Evolutionary conservation across 2,113 vertebrate species (phyloP).

Genomic region (Caloenas nicobarica): DNA sequence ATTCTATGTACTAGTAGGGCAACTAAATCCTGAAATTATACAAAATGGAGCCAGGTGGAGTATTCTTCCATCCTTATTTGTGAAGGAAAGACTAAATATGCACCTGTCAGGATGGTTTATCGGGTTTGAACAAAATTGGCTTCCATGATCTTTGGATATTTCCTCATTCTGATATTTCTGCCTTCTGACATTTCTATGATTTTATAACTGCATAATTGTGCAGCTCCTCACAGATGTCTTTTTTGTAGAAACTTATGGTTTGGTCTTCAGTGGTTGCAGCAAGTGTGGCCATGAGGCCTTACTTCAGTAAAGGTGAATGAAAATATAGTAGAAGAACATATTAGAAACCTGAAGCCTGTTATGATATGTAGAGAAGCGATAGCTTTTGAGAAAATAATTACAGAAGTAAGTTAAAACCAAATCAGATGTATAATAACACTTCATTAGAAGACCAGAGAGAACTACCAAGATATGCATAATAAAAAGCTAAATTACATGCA

Average conservation of each 20-base stretch:
- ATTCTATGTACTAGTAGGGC: not conserved
- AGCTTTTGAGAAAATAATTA: not conserved
- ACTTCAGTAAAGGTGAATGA: not conserved
- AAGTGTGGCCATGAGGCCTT: not conserved
- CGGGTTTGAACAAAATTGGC: not conserved
- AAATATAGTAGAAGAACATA: not conserved
- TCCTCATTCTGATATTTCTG: not conserved
- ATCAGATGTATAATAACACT: not conserved
- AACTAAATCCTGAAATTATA: not conserved
- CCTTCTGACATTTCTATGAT: not conserved
- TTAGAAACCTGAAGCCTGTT: not conserved
- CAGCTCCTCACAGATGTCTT: not conserved
- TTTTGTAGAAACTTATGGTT: not conserved
- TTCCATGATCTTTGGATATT: not conserved
- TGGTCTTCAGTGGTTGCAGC: not conserved
- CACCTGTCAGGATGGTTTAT: not conserved
- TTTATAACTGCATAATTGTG: not conserved
- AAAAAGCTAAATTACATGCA: not conserved
- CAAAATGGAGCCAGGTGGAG: accelerated
- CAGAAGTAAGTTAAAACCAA: not conserved
- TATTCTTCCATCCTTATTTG: not conserved
- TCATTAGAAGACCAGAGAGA: not conserved
- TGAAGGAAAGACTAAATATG: not conserved
- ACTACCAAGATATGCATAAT: not conserved
- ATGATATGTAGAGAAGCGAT: not conserved